These are phyloP conservation scores for Aptenodytes patagonicus DNA, from an alignment of 2,113 vertebrate genomes.

Conservation along the genomic window DNA sequence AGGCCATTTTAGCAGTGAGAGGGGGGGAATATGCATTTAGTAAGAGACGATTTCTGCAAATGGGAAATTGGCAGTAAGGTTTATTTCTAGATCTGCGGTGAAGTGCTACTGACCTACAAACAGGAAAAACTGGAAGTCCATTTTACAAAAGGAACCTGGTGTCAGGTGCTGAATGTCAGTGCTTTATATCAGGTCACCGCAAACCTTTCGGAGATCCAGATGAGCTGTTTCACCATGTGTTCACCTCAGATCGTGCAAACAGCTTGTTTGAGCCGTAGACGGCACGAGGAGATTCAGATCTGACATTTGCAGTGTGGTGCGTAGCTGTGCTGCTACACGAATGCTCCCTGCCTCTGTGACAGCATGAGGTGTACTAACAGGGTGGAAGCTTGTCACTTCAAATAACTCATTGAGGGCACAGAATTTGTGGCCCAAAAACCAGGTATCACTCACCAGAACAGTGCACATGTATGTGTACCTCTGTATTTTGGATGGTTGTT, in stretches of 20 bases:
- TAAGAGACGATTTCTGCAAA: not conserved
- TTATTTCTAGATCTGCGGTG: not conserved
- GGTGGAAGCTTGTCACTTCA: not conserved
- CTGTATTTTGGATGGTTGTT: not conserved
- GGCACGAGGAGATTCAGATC: not conserved
- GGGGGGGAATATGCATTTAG: not conserved
- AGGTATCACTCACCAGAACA: not conserved
- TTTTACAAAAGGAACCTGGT: not conserved
- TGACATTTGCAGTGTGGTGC: not conserved
- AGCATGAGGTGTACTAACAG: not conserved
- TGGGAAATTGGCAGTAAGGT: not conserved
- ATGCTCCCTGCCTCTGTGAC: not conserved
- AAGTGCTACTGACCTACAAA: conserved; percentile 61
- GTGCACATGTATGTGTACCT: not conserved
- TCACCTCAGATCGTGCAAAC: conserved; percentile 26
- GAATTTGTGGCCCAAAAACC: not conserved
- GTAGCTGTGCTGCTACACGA: not conserved
- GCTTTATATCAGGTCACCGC: not conserved
- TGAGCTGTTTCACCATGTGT: conserved; percentile 23
- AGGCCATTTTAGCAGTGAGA: not conserved
- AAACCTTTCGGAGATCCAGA: conserved; percentile 4
- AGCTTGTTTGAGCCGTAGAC: not conserved
- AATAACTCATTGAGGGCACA: not conserved
- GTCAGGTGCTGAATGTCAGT: conserved; percentile 25
- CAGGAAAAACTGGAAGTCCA: not conserved